Evolutionary conservation across 1,140 invertebrate genomes (phyloP), one percentile per base, ranked within the genome.

Genomic region (Ceratina calcarata): DNA sequence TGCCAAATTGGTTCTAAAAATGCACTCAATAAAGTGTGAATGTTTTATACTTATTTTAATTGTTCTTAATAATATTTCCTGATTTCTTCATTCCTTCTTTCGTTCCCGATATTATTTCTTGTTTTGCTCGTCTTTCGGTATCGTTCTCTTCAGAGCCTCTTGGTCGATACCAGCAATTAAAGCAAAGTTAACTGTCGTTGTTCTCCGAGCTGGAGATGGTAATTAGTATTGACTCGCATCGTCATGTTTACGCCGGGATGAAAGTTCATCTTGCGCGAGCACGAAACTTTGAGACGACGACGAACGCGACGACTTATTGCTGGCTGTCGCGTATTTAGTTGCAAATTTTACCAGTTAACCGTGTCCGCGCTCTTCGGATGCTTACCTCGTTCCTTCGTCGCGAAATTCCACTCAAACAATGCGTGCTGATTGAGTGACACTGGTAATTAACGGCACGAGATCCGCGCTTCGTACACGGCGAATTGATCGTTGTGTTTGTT

Each of bases 171-270:
- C 65, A 67, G 79, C 80, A 86, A 89, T 89, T 89, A 88, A 85
- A 87, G 66, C 80, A 75, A 78, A 82, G 81, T 83, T 87, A 87
- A 89, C 87, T 78, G 60, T 64, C 78, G 65, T 88, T 86, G 87
- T 86, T 80, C 68, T 58, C 58, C 70, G 57, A 15, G 69, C 64
- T 67, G 22, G 57, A 55, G 72, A 88, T 71, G 79, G 68, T 89
- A 87, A 88, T 88, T 88, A 87, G 82, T 80, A 89, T 88, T 62
- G 85, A 80, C 79, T 84, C 73, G 66, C 69, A 84, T 82, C 78
- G 78, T 49, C 73, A 76, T 85, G 80, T 88, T 87, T 77, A 85
- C 64, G 58, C n/a, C 64, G 70, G 55, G n/a, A 16, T 51, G 79
- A 70, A 81, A 85, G 78, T 85, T 84, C 60, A 60, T 64, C 74